Conservation (phyloP, 2,797 vertebrate species). For the Zalophus californianus region DNA sequence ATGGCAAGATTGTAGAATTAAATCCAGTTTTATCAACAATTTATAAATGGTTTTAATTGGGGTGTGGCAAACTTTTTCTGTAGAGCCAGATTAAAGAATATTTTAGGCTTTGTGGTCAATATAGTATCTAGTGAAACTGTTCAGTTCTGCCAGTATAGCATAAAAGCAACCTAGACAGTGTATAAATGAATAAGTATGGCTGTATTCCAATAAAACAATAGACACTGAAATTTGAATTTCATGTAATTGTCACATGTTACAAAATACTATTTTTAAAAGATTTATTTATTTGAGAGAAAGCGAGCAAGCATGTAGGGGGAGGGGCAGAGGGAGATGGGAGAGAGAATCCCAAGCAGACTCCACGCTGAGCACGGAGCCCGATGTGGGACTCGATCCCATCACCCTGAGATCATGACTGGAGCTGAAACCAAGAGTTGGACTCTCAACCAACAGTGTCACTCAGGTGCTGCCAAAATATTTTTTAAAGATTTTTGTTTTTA, state of each 20-base stretch:
- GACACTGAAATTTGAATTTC: slow-evolving; percentile 14
- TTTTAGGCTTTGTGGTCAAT: background rate
- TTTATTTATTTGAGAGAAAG: background rate
- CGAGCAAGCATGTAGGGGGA: background rate
- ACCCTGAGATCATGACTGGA: background rate
- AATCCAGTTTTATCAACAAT: background rate
- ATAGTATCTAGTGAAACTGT: background rate
- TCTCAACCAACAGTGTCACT: background rate
- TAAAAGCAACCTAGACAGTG: background rate
- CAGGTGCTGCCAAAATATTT: background rate
- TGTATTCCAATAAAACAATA: background rate
- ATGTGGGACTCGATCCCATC: background rate
- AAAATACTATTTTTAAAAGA: background rate
- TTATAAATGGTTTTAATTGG: background rate
- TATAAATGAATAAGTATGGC: background rate
- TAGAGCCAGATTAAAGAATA: background rate
- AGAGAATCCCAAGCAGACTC: background rate
- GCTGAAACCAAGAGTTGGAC: background rate
- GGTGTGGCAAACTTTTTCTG: background rate
- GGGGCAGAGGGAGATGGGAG: background rate
- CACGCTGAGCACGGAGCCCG: background rate
- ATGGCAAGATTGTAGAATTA: background rate
- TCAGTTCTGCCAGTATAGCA: background rate
- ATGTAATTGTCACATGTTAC: background rate
- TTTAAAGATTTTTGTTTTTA: background rate